Conservation (phyloP, 2,797 vertebrate genomes). For the Sternarchorhynchus goeldii region DNA sequence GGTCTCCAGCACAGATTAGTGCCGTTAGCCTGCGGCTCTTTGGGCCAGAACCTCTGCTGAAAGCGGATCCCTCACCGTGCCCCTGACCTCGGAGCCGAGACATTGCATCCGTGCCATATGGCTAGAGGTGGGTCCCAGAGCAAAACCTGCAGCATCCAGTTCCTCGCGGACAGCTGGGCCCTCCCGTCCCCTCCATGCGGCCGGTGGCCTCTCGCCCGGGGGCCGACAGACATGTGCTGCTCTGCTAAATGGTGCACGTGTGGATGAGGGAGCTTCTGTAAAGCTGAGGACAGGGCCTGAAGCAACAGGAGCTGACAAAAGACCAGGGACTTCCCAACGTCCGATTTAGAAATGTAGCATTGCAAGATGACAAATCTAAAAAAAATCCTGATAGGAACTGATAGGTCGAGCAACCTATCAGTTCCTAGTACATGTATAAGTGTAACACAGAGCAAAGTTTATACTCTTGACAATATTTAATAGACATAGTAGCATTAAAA, state of each 20-base stretch:
- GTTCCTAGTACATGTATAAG: too few species aligned
- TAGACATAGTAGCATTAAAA: too few species aligned
- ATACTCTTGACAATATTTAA: too few species aligned
- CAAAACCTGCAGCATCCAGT: conserved; percentile 62
- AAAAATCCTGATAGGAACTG: too few species aligned
- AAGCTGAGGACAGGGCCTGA: conserved; percentile 11
- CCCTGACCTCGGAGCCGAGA: conserved; percentile 67
- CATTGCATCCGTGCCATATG: conserved; percentile 62
- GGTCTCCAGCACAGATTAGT: conserved; percentile 63
- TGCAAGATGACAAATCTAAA: too few species aligned
- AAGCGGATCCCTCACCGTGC: conserved; percentile 65
- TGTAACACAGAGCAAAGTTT: too few species aligned
- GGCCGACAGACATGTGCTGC: conserved; percentile 50
- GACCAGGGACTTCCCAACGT: conserved; percentile 32
- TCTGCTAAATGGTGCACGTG: conserved; percentile 52
- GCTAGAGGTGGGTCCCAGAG: conserved; percentile 50
- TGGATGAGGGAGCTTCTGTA: conserved; percentile 41
- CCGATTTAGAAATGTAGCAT: background rate
- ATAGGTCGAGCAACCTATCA: too few species aligned
- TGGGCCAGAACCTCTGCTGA: conserved; percentile 56
- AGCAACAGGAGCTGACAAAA: background rate
- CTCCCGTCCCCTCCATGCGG: conserved; percentile 30
- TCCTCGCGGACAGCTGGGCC: conserved; percentile 74
- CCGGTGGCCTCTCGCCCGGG: conserved; percentile 39
- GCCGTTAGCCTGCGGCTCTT: conserved; percentile 57